phyloP scores from a whole-genome alignment of 2,113 vertebrate species.

The Morone chrysops region DNA sequence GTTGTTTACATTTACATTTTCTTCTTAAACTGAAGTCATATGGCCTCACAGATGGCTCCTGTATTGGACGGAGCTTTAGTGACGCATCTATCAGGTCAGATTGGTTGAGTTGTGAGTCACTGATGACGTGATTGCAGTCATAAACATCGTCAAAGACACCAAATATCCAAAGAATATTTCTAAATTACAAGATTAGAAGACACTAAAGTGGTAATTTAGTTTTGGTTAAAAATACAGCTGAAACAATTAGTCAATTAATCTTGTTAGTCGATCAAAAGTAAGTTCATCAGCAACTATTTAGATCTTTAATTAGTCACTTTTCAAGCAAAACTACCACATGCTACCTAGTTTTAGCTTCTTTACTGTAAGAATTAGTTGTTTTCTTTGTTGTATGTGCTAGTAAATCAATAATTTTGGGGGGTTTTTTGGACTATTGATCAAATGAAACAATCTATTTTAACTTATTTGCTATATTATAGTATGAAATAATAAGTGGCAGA shows the following conservation, averaged over 20 bases:
- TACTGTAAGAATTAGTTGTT: neutral
- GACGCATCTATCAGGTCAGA: neutral
- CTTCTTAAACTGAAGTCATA: neutral
- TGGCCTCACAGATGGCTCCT: neutral
- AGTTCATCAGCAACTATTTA: neutral
- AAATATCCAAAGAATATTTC: too few species aligned
- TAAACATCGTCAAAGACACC: neutral
- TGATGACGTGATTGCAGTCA: neutral
- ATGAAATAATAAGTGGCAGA: too few species aligned
- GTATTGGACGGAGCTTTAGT: neutral
- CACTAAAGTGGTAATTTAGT: too few species aligned
- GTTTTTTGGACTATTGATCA: neutral
- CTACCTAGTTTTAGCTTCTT: neutral
- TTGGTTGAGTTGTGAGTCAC: neutral
- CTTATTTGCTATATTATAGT: neutral
- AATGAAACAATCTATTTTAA: neutral
- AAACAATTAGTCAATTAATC: too few species aligned
- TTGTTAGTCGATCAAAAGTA: too few species aligned
- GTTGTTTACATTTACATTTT: conserved; percentile 33
- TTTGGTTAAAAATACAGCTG: too few species aligned
- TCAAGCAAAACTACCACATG: too few species aligned
- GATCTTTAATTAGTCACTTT: neutral
- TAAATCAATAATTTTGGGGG: neutral
- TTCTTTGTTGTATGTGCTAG: neutral
- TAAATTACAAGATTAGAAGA: too few species aligned